Percentiles rank a stretch among this genome's conserved stretches.
Evolutionary conservation across 2,113 vertebrate genomes (phyloP).

Genomic region (Brienomyrus longianalis): DNA sequence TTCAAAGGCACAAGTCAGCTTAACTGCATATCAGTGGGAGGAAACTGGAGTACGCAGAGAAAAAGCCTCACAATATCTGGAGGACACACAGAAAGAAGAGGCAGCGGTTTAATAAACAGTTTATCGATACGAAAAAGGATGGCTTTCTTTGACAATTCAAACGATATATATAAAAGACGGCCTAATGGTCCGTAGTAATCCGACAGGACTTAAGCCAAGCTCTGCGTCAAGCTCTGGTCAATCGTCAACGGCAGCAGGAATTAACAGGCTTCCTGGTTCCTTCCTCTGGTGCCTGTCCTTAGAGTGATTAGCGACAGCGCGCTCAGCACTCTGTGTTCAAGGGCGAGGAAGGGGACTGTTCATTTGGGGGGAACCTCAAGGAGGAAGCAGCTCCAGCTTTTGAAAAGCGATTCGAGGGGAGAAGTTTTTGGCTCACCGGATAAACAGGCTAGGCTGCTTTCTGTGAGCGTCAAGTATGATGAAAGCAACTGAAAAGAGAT

Average conservation of each 20-base stretch:
- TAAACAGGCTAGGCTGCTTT: slow-evolving; percentile 45
- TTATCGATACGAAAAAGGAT: neutral
- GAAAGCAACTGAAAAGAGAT: slow-evolving; percentile 57
- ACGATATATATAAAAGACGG: neutral
- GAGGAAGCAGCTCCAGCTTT: neutral
- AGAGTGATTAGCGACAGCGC: neutral
- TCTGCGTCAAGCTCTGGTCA: neutral
- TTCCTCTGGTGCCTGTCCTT: neutral
- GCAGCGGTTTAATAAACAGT: neutral
- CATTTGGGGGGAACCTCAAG: neutral
- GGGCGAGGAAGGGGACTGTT: neutral
- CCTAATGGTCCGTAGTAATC: neutral
- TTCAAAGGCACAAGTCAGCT: neutral
- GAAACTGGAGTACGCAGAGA: neutral
- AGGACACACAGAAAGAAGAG: neutral
- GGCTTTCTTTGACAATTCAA: slow-evolving; percentile 2
- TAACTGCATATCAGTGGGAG: neutral
- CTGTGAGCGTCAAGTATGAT: slow-evolving; percentile 45
- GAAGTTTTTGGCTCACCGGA: slow-evolving; percentile 31
- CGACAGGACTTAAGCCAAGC: neutral
- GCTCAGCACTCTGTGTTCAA: neutral
- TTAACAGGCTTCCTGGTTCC: neutral
- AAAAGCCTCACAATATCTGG: neutral
- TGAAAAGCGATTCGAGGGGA: neutral
- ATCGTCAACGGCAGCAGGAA: neutral